phyloP scores from a whole-genome alignment of 2,888 invertebrate species.

The Metacarcinus magister region DNA sequence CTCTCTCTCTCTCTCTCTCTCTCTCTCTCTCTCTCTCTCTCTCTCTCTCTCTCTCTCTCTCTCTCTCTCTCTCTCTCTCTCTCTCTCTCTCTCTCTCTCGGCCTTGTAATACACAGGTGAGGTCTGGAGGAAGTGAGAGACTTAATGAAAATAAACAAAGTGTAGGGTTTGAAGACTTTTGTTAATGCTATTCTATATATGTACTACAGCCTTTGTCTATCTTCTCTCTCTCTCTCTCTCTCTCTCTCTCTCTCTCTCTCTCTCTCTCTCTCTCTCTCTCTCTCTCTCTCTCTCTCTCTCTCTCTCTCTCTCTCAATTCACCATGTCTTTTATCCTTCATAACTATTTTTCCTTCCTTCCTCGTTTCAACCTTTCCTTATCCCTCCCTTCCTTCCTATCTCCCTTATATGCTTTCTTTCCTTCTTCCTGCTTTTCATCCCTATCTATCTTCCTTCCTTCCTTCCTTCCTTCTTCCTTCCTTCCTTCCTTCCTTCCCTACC shows the following conservation, averaged over 20 bases:
- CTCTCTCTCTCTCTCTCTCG: conserved; percentile 8
- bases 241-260: conserved; percentile 36
- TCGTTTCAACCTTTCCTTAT: background rate
- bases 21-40: background rate
- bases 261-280: conserved; percentile 50
- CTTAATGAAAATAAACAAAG: background rate
- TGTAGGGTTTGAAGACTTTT: background rate
- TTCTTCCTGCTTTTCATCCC: background rate
- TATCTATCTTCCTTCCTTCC: background rate
- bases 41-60: no score
- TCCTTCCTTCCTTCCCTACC: background rate
- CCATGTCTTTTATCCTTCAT: background rate
- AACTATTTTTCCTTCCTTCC: background rate
- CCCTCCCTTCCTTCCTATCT: background rate
- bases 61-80: no score
- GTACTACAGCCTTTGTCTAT: no score
- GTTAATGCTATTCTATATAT: background rate
- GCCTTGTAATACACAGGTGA: background rate
- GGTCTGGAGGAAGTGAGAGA: background rate
- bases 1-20: no score
- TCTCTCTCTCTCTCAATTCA: background rate
- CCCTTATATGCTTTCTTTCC: background rate
- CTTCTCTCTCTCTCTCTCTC: conserved; percentile 27
- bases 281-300: conserved; percentile 43
- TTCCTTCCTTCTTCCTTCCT: background rate